Evolutionary conservation across 1,140 invertebrate genomes (phyloP).

Genomic region (Oryzaephilus surinamensis): DNA sequence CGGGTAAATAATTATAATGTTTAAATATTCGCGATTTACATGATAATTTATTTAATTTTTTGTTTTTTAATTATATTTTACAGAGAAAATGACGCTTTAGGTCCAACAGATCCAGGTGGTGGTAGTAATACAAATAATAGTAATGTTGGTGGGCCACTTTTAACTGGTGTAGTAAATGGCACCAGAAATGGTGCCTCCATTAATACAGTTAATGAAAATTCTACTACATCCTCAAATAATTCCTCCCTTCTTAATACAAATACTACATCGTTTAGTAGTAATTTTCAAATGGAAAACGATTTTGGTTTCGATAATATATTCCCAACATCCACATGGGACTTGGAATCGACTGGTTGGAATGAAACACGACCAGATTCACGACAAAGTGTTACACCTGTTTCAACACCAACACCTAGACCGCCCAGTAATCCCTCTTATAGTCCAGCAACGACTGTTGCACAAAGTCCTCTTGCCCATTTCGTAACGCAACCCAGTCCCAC

Average conservation of each 20-base stretch:
- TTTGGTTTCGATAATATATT: conserved; percentile 50
- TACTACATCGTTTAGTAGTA: conserved; percentile 28
- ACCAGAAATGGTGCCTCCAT: conserved; percentile 31
- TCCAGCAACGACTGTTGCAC: conserved; percentile 41
- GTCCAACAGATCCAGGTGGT: conserved; percentile 36
- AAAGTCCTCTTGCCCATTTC: conserved; percentile 33
- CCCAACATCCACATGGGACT: conserved; percentile 40
- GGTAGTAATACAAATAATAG: conserved; percentile 16
- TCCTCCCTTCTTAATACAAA: conserved; percentile 28
- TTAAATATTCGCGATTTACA: too few relatives aligned
- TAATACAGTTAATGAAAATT: conserved; percentile 30
- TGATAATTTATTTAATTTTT: too few relatives aligned
- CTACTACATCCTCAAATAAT: conserved; percentile 33
- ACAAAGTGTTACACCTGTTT: conserved; percentile 39
- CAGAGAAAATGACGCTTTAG: conserved; percentile 41
- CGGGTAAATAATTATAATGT: conserved; percentile 38
- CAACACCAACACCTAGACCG: conserved; percentile 40
- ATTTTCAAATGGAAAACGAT: conserved; percentile 41
- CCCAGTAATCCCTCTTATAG: conserved; percentile 38
- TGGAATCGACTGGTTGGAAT: conserved; percentile 34
- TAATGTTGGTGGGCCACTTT: conserved; percentile 48
- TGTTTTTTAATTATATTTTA: too few relatives aligned
- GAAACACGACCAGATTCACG: conserved; percentile 45
- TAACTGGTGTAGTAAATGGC: conserved; percentile 55
- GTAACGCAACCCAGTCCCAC: conserved; percentile 41